Evolutionary conservation across 2,113 vertebrate genomes (phyloP), one percentile per base, ranked within the genome.

Genomic region (Lepidothrix coronata): DNA sequence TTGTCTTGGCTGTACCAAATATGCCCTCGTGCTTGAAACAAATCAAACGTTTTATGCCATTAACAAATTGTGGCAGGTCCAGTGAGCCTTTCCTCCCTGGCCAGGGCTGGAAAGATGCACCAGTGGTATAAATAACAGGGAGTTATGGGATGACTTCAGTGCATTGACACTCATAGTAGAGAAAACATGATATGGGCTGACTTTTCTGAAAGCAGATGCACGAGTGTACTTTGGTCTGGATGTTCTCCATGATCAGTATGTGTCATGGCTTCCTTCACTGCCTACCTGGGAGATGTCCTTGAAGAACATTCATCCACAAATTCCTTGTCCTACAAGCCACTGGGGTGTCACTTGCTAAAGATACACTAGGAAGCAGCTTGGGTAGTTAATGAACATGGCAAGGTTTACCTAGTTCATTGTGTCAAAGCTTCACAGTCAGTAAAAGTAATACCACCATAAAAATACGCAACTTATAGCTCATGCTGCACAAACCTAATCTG

Each of bases 1-100:
- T 96, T 96, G 84, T 96, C 88, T 96, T 97, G 90, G 93, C 95
- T 94, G 66, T 95, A 82, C 77, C 4, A 17, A 85, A 25, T 90
- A 67, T 83, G 88, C 81, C 91, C 89, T 96, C 3, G 4, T 51
- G 27, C 35, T 85, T 96, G 78, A 68, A 95, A 77, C n/a, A 59
- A 76, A 95, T 51, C 59, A 73, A 85, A 77, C 0, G 0, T 24
- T 90, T 93, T 14, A 5, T 89, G 65, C 77, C 67, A 59, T 65
- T 95, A 76, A 79, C 43, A 71, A 76, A 93, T 43, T 57, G 58
- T 49, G 85, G 78, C 71, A 65, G 88, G 58, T 43, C 81, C 66
- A 62, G 39, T 7, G 30, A 89, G 49, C 33, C 23, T 91, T 70
- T 68, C 62, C 41, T 46, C 30, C 58, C 25, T 58, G 58, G 37